Evolutionary conservation across 2,113 vertebrate genomes (phyloP), one percentile per base, ranked within the genome.

Genomic region (Daboia siamensis): DNA sequence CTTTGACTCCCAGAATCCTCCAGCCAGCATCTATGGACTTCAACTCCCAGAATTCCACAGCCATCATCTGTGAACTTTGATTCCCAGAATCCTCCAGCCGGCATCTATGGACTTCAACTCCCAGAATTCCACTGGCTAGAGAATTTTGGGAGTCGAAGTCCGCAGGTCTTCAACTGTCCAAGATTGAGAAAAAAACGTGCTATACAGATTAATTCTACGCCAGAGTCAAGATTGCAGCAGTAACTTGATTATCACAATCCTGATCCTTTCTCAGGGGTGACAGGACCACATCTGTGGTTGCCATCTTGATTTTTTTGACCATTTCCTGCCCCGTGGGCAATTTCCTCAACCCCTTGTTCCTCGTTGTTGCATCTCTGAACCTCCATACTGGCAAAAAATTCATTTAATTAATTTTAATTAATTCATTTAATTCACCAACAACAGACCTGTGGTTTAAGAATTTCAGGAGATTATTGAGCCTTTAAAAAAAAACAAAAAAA

Each of bases 41-140:
- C 1, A 0, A 24, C 23, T 61, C 8, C 23, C 24, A 61, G 59
- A 26, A 61, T 11, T 11, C 8, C 1, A 1, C 9, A 11, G 59
- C 0, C 24, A 61, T 1, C 3, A 61, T 61, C 0, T 1, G 0
- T 61, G 24, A 0, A 61, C 2, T 24, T 11, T 0, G 0, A 0
- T 3, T 61, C 3, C 59, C 59, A 61, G 59, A 29, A 61, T 61
- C 4, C 24, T 0, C 10, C 59, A 11, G 59, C 24, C 24, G 12
- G 24, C 24, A 61, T 69, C 4, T 1, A 1, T 69, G 26, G 1
- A 69, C 4, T 69, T 69, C 1, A 0, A 5, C 11, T 69, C 10
- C 3, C 26, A 13, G 26, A 13, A 64, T 64, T n/a, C 11, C 26
- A 10, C 61, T 29, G 26, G 24, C 3, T 74, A 15, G 64, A 12